Evolutionary conservation across 2,797 vertebrate genomes (phyloP), one percentile per base, ranked within the genome.

Genomic region (Rachycentron canadum): DNA sequence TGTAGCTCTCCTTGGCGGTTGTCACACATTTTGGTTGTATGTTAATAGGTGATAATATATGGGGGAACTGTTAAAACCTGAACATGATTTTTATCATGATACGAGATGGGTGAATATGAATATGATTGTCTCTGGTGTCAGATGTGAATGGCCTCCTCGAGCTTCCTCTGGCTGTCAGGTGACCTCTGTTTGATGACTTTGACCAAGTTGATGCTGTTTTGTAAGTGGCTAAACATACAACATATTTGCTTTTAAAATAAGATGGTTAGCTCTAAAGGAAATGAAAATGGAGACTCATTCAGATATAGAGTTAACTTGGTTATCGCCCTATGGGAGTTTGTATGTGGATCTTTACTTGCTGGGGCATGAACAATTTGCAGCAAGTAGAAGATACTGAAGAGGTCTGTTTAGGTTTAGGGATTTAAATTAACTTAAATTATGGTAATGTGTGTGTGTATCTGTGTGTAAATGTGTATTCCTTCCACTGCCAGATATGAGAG

Each of bases 401-500:
- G 52, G 32, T 67, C 43, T 70, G 45, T 66, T 68, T 65, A 45
- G 47, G 38, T 79, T 57, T 69, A 50, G 65, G 76, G 45, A 61
- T 41, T 41, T 41, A 41, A 41, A 41, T 41, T 16, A 65, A 53
- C 50, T 55, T 41, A 43, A 65, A 53, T 76, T 32, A 40, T 62
- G 45, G 26, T 52, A 40, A 23, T 41, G 45, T 41, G 52, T 65
- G 34, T 56, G 3, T 58, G 61, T 60, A 28, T 7, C 28, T 25
- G 25, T 59, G n/a, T 47, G 17, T 40, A 28, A 3, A 16, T 50
- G 32, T 47, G 38, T 58, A n/a, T 82, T 56, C 25, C 17, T 52
- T 65, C 12, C 61, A 53, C 68, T 66, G 36, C n/a, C 49, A 47
- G 59, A 69, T 69, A 82, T 58, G 34, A 69, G 61, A 73, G 56